Base-by-base conservation (phyloP, 2,113 vertebrate genomes). In the Lycocorax pyrrhopterus region DNA sequence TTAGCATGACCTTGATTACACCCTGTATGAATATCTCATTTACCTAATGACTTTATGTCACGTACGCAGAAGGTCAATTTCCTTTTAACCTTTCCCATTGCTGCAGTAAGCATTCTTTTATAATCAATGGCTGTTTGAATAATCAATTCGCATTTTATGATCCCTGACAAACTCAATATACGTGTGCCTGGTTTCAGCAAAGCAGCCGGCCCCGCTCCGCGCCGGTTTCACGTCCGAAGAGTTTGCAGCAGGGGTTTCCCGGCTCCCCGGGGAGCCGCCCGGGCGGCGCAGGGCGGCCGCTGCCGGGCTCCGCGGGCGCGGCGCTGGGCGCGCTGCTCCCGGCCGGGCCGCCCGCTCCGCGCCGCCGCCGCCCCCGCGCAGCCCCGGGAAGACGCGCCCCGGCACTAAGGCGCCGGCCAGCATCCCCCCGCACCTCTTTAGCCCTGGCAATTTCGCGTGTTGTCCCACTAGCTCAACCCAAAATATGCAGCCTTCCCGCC, bases 1-100 rank as follows among this genome's bases (percentile, higher is more conserved):
- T 92, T 92, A 96, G 91, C 93, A 56, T 95, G 97, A 98, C 98
- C 98, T 98, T 98, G 97, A 91, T 97, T 97, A 97, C 92, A 96
- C 97, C 94, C 96, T 74, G 96, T 96, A 98, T 97, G 98, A 97
- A 96, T 97, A 97, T 97, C 98, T 98, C 98, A 98, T 98, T 98
- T 98, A 98, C 98, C 98, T 98, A 98, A 98, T 97, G 98, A 98
- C 98, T 98, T 98, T 98, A 95, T 98, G 98, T 98, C 98, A 98
- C 97, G 97, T 97, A 96, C 91, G 97, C 97, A 97, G 97, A 97
- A 97, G 98, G 98, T 98, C 98, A 98, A 97, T 97, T 97, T 98
- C 97, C 97, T 98, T 97, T 98, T 98, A 98, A 98, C 98, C 98
- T 98, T 98, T 98, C 96, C 97, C 92, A 94, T 94, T 96, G 97